Percentiles rank a stretch among this genome's conserved stretches.
Conservation (phyloP, 2,113 vertebrate genomes). For the Xenopus borealis region DNA sequence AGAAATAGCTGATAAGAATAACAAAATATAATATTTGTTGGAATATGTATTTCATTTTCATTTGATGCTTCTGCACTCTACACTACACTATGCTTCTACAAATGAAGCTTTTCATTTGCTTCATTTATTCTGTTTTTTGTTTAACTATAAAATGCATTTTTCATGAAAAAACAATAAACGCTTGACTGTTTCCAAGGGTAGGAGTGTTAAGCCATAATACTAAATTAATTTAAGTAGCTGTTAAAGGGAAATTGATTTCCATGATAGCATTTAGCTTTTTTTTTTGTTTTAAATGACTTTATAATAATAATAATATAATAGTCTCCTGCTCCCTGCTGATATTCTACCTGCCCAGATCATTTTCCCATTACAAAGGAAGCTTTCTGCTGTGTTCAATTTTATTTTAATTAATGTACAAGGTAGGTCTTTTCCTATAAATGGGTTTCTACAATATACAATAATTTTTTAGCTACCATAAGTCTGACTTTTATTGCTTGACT, state of each 20-base stretch:
- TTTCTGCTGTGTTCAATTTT: conserved; percentile 36
- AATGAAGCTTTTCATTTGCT: no score
- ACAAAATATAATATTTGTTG: no score
- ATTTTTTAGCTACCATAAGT: neutral
- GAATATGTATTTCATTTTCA: no score
- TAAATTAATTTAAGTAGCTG: conserved; percentile 29
- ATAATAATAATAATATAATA: neutral
- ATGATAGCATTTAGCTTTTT: conserved; percentile 19
- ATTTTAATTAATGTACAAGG: conserved; percentile 35
- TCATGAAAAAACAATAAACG: no score
- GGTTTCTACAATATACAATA: conserved; percentile 8
- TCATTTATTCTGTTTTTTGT: no score
- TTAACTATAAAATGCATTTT: no score
- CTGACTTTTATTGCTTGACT: no score
- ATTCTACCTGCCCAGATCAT: conserved; percentile 12
- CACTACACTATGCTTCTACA: no score
- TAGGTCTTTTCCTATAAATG: conserved; percentile 3
- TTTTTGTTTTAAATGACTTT: neutral
- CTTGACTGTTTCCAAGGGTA: no score
- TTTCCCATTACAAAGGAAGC: conserved; percentile 19
- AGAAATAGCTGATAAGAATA: no score
- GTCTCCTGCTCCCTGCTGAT: conserved; percentile 21
- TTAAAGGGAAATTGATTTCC: conserved; percentile 25
- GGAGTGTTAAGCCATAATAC: conserved; percentile 18
- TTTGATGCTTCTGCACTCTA: no score